Conservation (phyloP, 2,797 vertebrate genomes). For the Oreochromis grahami region DNA sequence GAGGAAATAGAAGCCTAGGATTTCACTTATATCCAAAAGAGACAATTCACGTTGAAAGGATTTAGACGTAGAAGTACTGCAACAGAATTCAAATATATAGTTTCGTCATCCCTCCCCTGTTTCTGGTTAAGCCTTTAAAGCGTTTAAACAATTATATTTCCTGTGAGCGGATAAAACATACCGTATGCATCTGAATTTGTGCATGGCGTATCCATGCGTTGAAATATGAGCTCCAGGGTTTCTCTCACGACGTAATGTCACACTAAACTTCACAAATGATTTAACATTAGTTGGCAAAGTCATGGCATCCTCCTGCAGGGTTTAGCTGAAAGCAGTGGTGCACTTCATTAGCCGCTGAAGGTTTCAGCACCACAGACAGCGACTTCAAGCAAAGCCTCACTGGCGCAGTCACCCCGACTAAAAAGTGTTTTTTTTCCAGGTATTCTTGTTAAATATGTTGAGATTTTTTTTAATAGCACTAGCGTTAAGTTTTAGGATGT, state of each 20-base stretch:
- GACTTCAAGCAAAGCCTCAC: background rate
- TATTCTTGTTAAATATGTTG: background rate
- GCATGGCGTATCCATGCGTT: background rate
- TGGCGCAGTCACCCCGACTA: background rate
- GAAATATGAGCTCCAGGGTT: background rate
- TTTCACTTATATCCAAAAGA: background rate
- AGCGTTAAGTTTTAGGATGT: background rate
- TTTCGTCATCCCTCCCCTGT: background rate
- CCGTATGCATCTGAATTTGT: background rate
- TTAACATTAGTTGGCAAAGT: background rate
- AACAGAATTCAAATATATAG: background rate
- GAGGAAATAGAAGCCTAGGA: background rate
- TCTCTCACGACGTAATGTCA: background rate
- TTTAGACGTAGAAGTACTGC: background rate
- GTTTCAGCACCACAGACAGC: conserved; percentile 75
- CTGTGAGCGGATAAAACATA: background rate
- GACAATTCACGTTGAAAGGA: background rate
- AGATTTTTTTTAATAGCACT: background rate
- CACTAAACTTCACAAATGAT: background rate
- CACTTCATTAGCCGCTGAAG: background rate
- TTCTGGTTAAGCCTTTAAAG: background rate
- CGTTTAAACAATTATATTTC: background rate
- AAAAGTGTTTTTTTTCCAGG: background rate
- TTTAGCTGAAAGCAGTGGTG: background rate
- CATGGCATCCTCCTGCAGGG: background rate